Base-by-base conservation (phyloP, 2,797 vertebrate species). In the Takifugu rubripes region DNA sequence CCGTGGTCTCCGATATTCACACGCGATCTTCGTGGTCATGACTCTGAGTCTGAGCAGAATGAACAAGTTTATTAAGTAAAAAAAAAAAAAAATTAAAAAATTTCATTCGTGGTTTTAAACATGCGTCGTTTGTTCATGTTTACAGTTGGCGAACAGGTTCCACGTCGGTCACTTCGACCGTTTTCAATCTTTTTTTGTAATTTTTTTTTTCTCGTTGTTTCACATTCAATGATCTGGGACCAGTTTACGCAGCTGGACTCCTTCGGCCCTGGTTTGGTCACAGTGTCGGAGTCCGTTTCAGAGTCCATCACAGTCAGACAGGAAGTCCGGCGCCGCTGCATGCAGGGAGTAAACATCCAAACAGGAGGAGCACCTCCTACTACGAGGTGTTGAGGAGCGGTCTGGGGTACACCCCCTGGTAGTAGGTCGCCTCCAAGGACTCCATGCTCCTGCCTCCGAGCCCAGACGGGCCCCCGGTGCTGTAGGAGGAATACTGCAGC, bases 351-450 rank as follows among this genome's bases (percentile, higher is more conserved):
- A 82, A 65, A 76, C 50, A 10, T 10, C 77, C 70, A 64, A 57
- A 31, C 53, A 24, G 60, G 57, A 82, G 21, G 21, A 40, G 12
- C 3, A 44, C 4, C 43, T 44, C 43, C 43, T 44, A 17, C 14
- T 97, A 99, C n/a, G 96, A 98, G 57, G 96, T 94, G 89, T 99
- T 98, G 83, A 99, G 93, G 69, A 98, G 94, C 0, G 96, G 94
- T 90, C 96, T 94, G 83, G 95, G 94, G 86, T 98, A 98, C 84
- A 96, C 93, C 87, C 96, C 95, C 92, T 97, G 95, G 88, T 98
- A 99, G 85, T 98, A 98, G 68, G 94, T 93, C n/a, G 94, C 92
- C 79, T 99, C 95, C 88, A 87, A 93, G 49, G 94, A 90, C 81
- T 98, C 96, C 82, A 95, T 93, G 88, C 55, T 65, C 89, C 92